Base-by-base conservation (phyloP, 2,888 invertebrate genomes). In the Tiliacea citrago region DNA sequence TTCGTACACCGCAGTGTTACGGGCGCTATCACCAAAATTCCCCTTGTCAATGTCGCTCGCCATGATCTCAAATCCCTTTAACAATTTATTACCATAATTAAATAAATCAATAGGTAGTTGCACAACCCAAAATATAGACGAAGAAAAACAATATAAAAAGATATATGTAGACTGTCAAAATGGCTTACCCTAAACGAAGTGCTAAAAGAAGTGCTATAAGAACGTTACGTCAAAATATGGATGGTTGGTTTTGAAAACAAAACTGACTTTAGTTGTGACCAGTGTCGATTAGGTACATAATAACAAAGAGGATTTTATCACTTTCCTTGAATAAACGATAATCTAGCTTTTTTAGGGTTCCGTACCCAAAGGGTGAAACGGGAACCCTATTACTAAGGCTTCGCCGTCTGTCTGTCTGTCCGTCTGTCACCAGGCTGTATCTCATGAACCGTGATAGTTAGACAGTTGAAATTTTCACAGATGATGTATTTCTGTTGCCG, bases 11-110 rank as follows among this genome's bases (percentile, higher is more conserved):
- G 89, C 73, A 67, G 79, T 88, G 76, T 92, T 94, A 35, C 93
- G 88, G 68, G 93, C 93, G 85, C 94, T 95, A 84, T 96, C 96
- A 53, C 96, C 96, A 81, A 92, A 93, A 86, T 94, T 91, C 5
- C 92, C 92, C 85, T 92, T 93, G 58, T 93, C 91, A 57, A 93
- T 90, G 77, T 94, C 94, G 83, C 91, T 93, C 82, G 92, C 91
- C 96, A 95, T 94, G 93, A 91, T 88, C 75, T 74, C 74, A 77
- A 83, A 65, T 78, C 29, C 79, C 77, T 84, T 88, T 77, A 88
- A 84, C 81, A 87, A 86, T 81, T 71, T 70, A 81, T 82, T 77
- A 81, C 55, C 86, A 83, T 84, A 68, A 79, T 79, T 75, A 87
- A 81, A 81, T 80, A 76, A 79, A 77, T 63, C 49, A 69, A 70